phyloP scores from a whole-genome alignment of 2,888 invertebrate species.

The Lepeophtheirus nordmannii region DNA sequence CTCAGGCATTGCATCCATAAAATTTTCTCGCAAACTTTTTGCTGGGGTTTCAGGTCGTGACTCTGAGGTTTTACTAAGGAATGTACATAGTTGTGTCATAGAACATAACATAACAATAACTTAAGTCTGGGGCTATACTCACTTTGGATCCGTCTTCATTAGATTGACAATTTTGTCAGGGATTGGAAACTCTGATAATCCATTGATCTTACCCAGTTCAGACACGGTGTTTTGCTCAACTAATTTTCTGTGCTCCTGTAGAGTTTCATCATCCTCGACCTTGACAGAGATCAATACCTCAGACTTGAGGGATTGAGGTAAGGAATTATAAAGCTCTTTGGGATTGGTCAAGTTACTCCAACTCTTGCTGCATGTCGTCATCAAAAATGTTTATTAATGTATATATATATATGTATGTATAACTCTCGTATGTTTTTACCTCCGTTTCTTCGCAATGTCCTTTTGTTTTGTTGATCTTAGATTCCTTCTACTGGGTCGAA shows the following conservation, averaged over 20 bases:
- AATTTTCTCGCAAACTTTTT: not conserved
- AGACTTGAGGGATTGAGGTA: slow-evolving; percentile 1
- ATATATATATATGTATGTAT: not conserved
- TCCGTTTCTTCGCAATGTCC: slow-evolving; percentile 3
- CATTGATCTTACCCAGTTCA: slow-evolving; percentile 7
- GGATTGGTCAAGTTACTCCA: slow-evolving; percentile 3
- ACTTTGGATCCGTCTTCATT: not conserved
- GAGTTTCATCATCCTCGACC: not conserved
- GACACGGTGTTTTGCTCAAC: slow-evolving; percentile 8
- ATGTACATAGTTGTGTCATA: no score
- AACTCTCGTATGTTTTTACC: not conserved
- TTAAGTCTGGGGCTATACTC: not conserved
- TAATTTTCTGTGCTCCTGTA: not conserved
- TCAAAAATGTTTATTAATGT: no score
- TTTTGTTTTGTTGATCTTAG: slow-evolving; percentile 12
- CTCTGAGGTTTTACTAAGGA: not conserved
- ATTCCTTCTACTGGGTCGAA: not conserved
- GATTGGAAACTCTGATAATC: slow-evolving; percentile 1
- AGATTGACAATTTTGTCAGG: not conserved
- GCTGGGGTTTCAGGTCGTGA: slow-evolving; percentile 2
- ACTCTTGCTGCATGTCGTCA: not conserved
- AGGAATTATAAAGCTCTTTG: not conserved
- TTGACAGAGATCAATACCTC: slow-evolving; percentile 3
- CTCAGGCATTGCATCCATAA: slow-evolving; percentile 8
- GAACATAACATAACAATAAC: no score